Percentiles rank a stretch among this genome's conserved stretches.
phyloP scores from a whole-genome alignment of 2,888 invertebrate genomes.

The Brachyptera risi region DNA sequence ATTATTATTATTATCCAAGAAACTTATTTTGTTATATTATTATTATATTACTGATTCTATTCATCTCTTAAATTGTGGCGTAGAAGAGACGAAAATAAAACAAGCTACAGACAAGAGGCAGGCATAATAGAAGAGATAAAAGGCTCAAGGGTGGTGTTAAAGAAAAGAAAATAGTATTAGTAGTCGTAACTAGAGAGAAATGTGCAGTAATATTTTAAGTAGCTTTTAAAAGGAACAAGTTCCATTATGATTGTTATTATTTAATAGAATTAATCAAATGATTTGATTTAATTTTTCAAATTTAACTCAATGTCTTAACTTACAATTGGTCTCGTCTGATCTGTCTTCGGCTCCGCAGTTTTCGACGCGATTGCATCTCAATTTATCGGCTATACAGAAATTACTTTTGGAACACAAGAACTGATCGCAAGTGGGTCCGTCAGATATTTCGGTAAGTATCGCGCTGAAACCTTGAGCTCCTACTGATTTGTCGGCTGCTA shows the following conservation, averaged over 20 bases:
- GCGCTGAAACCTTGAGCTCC: slow-evolving; percentile 92
- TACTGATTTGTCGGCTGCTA: slow-evolving; percentile 90
- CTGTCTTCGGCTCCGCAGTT: slow-evolving; percentile 81
- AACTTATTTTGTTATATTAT: neutral
- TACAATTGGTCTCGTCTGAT: slow-evolving; percentile 76
- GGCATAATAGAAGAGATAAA: slow-evolving; percentile 9
- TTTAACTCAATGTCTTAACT: slow-evolving; percentile 46
- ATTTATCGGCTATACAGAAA: slow-evolving; percentile 73
- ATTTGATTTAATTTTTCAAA: neutral
- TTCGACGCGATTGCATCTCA: slow-evolving; percentile 71
- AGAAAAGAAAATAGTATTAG: slow-evolving; percentile 13
- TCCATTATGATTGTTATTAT: neutral
- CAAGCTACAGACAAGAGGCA: slow-evolving; percentile 16
- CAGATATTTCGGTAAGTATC: slow-evolving; percentile 88
- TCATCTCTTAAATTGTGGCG: no score
- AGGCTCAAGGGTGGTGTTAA: slow-evolving; percentile 4
- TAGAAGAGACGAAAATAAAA: no score
- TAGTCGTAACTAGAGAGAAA: neutral
- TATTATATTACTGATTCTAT: no score
- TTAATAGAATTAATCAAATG: neutral
- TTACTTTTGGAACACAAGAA: slow-evolving; percentile 67
- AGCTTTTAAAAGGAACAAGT: neutral
- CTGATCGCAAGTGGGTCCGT: slow-evolving; percentile 57
- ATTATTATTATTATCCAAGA: neutral
- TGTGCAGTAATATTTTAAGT: slow-evolving; percentile 1